phyloP scores from a whole-genome alignment of 1,140 invertebrate genomes.

The Steinernema khuongi region DNA sequence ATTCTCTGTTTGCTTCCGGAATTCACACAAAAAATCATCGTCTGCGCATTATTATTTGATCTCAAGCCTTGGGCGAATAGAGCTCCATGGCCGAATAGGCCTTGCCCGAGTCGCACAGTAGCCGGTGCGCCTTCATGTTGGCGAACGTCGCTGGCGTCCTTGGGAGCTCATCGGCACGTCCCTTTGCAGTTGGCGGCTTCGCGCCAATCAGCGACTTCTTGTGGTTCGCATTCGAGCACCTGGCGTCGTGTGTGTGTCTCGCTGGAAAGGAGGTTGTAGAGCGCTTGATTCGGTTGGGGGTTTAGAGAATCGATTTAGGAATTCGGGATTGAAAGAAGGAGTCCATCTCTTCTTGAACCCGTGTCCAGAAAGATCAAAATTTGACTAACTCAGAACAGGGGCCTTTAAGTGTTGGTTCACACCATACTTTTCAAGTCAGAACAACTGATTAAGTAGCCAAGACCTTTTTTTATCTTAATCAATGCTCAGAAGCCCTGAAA shows the following conservation, averaged over 20 bases:
- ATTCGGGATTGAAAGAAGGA: too few species aligned
- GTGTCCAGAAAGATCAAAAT: too few species aligned
- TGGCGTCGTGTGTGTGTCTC: neutral
- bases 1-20: neutral
- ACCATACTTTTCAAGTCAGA: too few species aligned
- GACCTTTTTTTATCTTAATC: too few species aligned
- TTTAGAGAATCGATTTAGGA: too few species aligned
- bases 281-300: too few species aligned
- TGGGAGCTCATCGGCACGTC: neutral
- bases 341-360: too few species aligned
- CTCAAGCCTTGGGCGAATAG: neutral
- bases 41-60: neutral
- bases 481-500: too few species aligned
- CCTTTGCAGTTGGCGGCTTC: neutral
- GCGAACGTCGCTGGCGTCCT: neutral
- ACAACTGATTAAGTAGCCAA: too few species aligned
- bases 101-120: neutral
- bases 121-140: neutral
- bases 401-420: too few species aligned
- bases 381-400: too few species aligned
- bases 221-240: neutral
- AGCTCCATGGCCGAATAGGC: neutral
- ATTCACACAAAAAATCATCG: neutral
- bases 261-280: neutral
- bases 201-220: slow-evolving; percentile 2